Percentiles rank a stretch among this genome's conserved stretches.
Conservation (phyloP, 2,797 vertebrate species). For the Mus caroli region DNA sequence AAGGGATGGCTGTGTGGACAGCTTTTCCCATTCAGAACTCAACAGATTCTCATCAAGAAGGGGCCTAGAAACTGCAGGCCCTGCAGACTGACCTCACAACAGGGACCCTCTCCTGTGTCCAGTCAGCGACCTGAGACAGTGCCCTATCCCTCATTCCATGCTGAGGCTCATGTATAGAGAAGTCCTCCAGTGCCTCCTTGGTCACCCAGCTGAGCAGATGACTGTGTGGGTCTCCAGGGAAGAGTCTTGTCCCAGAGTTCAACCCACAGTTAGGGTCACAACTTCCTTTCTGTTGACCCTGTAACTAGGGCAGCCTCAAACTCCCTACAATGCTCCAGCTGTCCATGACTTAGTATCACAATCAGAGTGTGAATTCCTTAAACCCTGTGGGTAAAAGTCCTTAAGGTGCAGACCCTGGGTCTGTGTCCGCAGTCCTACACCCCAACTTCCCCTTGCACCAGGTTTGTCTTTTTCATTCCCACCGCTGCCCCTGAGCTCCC, state of each 20-base stretch:
- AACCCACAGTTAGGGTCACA: neutral
- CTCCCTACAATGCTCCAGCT: rapidly evolving
- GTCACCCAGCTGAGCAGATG: neutral
- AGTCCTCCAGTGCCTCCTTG: rapidly evolving
- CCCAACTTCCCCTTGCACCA: rapidly evolving
- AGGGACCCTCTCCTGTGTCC: neutral
- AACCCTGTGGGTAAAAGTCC: neutral
- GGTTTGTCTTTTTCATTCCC: neutral
- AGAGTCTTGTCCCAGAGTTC: neutral
- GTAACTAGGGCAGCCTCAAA: neutral
- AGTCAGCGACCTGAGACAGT: rapidly evolving
- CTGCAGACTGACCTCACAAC: neutral
- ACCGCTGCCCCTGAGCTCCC: neutral
- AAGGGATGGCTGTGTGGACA: too few relatives aligned
- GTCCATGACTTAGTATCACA: neutral
- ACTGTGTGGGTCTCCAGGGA: neutral
- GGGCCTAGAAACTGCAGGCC: neutral
- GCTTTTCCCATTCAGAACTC: neutral
- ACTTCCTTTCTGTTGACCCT: neutral
- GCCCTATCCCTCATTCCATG: neutral
- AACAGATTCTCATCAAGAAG: neutral
- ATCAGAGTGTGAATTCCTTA: neutral
- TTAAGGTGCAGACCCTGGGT: rapidly evolving
- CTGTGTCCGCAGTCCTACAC: too few relatives aligned
- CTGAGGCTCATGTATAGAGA: rapidly evolving